Evolutionary conservation across 2,113 vertebrate genomes (phyloP), one percentile per base, ranked within the genome.

Genomic region (Isichthys henryi): DNA sequence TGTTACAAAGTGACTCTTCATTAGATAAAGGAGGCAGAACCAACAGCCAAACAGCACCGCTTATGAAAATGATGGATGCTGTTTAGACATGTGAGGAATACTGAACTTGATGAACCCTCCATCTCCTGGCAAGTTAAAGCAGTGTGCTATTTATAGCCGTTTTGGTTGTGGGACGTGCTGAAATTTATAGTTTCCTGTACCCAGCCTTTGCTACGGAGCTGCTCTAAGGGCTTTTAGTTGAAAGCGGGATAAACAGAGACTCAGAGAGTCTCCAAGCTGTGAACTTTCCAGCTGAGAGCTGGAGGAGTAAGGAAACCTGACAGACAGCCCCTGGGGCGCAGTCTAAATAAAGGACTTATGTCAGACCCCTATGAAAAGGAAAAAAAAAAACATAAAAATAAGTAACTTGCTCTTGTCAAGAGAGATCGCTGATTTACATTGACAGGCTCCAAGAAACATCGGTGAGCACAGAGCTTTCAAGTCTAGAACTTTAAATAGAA

Each of bases 151-250:
- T 89, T 83, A 84, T 84, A 84, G 88, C 52, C 77, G 15, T 13
- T 62, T 62, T 21, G 39, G 77, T 23, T 21, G 77, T 23, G 52
- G 88, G 43, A 84, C 19, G 52, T 80, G 53, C 80, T 31, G 52
- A 80, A 62, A 88, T 93, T 93, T 93, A 91, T 91, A 58, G 89
- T 88, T 92, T 93, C 91, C 91, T 91, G 91, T 91, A 77, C 46
- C 77, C 89, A 89, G 88, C 91, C 87, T 91, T 86, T 90, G 87
- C 62, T 86, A 87, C 48, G 80, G 56, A 87, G 85, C 11, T 4
- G 49, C 35, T 88, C 13, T 45, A 35, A 48, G 84, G 84, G 46
- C 49, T 39, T 87, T 62, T 50, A 77, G 27, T 84, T 91, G 53
- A 53, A 58, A 84, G 82, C 56, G 52, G 52, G 77, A 80, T 85